phyloP scores from a whole-genome alignment of 2,797 vertebrate species.

The Glossophaga mutica region DNA sequence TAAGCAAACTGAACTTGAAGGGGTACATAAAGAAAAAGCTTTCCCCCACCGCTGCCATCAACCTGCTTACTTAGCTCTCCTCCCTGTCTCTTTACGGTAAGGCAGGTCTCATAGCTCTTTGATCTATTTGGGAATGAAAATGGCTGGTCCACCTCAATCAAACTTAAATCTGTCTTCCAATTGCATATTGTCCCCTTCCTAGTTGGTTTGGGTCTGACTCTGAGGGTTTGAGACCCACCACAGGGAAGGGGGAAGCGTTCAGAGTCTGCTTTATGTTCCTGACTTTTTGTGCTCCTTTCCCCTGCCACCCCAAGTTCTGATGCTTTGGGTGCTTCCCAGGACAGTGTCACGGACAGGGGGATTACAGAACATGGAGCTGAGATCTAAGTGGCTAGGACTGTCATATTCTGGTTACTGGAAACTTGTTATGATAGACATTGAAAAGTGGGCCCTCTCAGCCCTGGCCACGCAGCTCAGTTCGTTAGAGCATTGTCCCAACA shows the following conservation, averaged over 20 bases:
- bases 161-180: not conserved
- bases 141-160: not conserved
- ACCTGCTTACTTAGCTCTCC: not conserved
- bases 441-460: not conserved
- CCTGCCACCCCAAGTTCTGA: not conserved
- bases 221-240: not conserved
- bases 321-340: not conserved
- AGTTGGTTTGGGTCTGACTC: not conserved
- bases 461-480: too few species aligned
- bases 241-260: not conserved
- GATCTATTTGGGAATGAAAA: not conserved
- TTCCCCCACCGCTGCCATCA: not conserved
- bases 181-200: not conserved
- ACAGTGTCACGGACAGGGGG: not conserved
- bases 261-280: not conserved
- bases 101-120: not conserved
- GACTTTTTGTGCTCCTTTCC: not conserved
- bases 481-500: too few species aligned
- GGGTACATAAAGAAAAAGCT: not conserved
- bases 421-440: not conserved
- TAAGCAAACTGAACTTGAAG: not conserved
- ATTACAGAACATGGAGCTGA: not conserved
- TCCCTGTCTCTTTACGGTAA: not conserved
- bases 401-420: too few species aligned
- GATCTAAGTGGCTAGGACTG: not conserved